Conservation (phyloP, 2,113 vertebrate species). For the Hemichromis elongatus region DNA sequence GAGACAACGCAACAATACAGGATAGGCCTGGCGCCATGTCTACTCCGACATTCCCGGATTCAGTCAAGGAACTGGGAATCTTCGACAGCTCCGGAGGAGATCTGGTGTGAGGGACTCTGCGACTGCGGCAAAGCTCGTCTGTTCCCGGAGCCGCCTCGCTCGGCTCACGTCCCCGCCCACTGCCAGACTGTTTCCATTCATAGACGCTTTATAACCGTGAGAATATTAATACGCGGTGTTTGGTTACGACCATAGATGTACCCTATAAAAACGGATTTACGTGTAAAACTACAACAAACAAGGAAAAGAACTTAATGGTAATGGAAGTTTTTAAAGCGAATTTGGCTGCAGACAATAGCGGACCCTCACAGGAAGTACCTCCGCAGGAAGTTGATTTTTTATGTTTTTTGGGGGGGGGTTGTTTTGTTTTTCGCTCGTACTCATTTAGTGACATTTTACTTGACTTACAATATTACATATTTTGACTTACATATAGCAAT, state of each 20-base stretch:
- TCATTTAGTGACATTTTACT: neutral
- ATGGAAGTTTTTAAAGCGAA: neutral
- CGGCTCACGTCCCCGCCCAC: neutral
- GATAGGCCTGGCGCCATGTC: constrained; percentile 47
- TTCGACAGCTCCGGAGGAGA: neutral
- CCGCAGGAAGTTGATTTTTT: neutral
- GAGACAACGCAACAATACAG: neutral
- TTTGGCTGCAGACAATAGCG: neutral
- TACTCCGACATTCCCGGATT: neutral
- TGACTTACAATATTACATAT: too few relatives aligned
- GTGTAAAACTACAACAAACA: neutral
- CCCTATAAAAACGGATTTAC: neutral
- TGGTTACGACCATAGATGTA: neutral
- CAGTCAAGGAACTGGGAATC: neutral
- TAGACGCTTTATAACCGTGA: neutral
- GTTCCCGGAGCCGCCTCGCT: fast-evolving
- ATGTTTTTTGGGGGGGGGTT: neutral
- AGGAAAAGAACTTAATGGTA: neutral
- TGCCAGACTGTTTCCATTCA: neutral
- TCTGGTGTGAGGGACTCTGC: neutral
- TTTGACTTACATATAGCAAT: too few relatives aligned
- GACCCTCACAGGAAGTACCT: neutral
- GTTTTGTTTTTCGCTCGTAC: fast-evolving
- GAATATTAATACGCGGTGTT: neutral
- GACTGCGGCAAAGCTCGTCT: neutral